Evolutionary conservation across 2,888 invertebrate species (phyloP), one percentile per base, ranked within the genome.

Genomic region (Lithodes maja): DNA sequence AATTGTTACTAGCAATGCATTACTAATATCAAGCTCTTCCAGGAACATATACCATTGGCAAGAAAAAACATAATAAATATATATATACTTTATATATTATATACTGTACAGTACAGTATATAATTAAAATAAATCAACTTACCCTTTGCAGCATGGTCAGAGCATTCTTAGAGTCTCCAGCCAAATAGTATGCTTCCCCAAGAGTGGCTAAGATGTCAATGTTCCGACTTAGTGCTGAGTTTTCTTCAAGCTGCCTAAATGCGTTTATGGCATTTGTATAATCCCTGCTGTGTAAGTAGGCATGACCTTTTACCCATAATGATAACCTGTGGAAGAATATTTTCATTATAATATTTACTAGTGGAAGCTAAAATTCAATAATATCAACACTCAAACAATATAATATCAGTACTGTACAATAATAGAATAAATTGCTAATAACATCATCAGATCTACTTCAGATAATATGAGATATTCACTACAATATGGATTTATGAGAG

Each of bases 111-210:
- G 75, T 33, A 17, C 75, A 75, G 17, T 7, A 75, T 17, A n/a
- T 33, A 15, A 33, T 33, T 33, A 33, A 33, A 33, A 1, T 5
- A 49, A 3, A 15, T 49, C 49, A 17, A 88, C 93, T 92, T 92
- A 94, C 95, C 92, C 94, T 92, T 90, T 94, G 93, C 61, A 95
- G 93, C 49, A 93, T 93, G 53, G 93, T 91, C 78, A 96, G 94
- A 0, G 97, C 96, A 92, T 95, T 95, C 74, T 94, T 94, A 92
- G 95, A 95, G 92, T 96, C 96, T 5, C 97, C 97, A 92, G 96
- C 95, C 92, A 95, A 96, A 93, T 96, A 96, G 92, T 96, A 95
- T 85, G 96, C 96, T 93, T 96, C 96, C 0, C 96, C 97, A 93
- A 97, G 95, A 80, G 95, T 95, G 0, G 96, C 95, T 87, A 97